A percentile compares a stretch with the other conserved stretches of the same genome.
Evolutionary conservation across 2,113 vertebrate species (phyloP).

Genomic region (Panthera leo): DNA sequence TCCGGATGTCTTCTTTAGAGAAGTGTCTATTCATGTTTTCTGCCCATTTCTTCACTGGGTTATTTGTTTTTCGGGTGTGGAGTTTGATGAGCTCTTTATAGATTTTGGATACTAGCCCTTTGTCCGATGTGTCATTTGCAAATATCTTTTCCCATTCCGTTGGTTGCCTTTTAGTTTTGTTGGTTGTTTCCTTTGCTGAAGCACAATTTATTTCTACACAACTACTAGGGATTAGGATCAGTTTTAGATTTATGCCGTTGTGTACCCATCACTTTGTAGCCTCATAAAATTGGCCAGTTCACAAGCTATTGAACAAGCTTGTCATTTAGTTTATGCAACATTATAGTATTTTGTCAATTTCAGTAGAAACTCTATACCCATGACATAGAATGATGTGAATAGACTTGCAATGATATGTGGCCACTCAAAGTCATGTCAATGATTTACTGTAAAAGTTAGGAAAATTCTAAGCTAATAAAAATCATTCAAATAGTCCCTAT

Average conservation of each 20-base stretch:
- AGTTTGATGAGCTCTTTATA: too few species aligned
- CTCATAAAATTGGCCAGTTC: background rate
- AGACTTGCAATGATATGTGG: background rate
- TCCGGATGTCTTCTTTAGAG: too few species aligned
- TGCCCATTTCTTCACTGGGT: too few species aligned
- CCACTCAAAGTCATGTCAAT: background rate
- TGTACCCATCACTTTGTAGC: background rate
- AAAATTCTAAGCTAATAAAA: background rate
- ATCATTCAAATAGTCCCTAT: background rate
- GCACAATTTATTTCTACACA: background rate
- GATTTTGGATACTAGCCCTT: too few species aligned
- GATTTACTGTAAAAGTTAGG: background rate
- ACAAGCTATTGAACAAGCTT: background rate
- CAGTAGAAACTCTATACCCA: background rate
- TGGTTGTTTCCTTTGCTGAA: background rate
- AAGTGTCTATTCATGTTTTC: too few species aligned
- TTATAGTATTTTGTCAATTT: slow-evolving; percentile 30
- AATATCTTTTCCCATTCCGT: too few species aligned
- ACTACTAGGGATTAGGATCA: background rate
- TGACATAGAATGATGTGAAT: background rate
- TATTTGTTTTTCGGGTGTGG: too few species aligned
- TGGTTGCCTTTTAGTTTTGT: too few species aligned
- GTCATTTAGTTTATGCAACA: background rate
- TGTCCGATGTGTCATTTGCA: too few species aligned
- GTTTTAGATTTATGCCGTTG: background rate